These are phyloP conservation scores for Oscheius sp. DNA, from an alignment of 2,888 invertebrate species.

Conservation along the genomic window DNA sequence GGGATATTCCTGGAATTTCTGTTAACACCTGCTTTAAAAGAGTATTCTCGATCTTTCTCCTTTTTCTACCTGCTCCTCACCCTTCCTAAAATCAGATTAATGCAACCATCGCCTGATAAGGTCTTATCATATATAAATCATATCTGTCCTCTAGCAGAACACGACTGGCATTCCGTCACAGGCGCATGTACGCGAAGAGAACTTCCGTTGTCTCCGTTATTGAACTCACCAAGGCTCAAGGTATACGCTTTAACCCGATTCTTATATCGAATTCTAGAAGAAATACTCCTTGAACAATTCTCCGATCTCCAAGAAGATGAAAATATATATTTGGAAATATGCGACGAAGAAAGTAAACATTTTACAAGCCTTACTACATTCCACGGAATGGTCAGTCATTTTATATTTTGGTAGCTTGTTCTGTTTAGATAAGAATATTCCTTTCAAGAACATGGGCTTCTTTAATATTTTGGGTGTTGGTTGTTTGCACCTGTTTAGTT, in stretches of 20 bases:
- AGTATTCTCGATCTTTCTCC: not conserved
- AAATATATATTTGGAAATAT: slow-evolving; percentile 36
- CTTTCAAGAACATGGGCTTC: slow-evolving; percentile 59
- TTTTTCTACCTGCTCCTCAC: not conserved
- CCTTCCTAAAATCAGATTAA: slow-evolving; percentile 20
- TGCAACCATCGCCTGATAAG: slow-evolving; percentile 27
- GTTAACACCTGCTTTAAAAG: no score
- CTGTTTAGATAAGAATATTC: slow-evolving; percentile 55
- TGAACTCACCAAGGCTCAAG: slow-evolving; percentile 11
- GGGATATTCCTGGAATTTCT: no score
- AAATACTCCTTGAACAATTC: slow-evolving; percentile 2
- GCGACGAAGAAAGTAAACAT: slow-evolving; percentile 42
- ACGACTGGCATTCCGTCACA: slow-evolving; percentile 24
- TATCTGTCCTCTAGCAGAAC: slow-evolving; percentile 17
- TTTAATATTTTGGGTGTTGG: slow-evolving; percentile 61
- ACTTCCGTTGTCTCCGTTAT: slow-evolving; percentile 23
- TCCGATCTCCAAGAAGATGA: slow-evolving; percentile 17
- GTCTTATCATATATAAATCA: slow-evolving; percentile 31
- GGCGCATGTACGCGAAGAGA: slow-evolving; percentile 18
- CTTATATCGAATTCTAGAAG: not conserved
- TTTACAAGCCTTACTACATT: slow-evolving; percentile 56
- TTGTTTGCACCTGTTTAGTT: slow-evolving; percentile 58
- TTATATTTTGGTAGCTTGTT: not conserved
- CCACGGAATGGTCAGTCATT: slow-evolving; percentile 53
- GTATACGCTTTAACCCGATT: not conserved